These are phyloP conservation scores for Zygogramma bicolorata DNA, from an alignment of 2,888 invertebrate species.

Conservation along the genomic window DNA sequence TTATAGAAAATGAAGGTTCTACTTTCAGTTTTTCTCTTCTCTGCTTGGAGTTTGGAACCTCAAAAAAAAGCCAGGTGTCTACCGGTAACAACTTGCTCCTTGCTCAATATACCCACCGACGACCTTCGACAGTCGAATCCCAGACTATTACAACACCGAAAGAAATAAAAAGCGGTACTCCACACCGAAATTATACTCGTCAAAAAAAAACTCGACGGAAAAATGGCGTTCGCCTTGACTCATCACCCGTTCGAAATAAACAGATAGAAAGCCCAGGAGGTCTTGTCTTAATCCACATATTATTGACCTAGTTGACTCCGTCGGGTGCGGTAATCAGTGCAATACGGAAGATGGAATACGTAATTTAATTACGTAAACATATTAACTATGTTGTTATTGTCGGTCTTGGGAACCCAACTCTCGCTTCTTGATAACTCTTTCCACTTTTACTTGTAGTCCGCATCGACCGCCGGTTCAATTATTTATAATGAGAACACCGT, in stretches of 20 bases:
- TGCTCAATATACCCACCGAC: no score
- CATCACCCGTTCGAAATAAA: background rate
- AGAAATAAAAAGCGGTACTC: background rate
- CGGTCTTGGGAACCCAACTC: background rate
- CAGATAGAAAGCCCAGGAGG: background rate
- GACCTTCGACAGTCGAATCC: background rate
- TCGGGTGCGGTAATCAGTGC: background rate
- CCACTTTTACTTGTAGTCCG: background rate
- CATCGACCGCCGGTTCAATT: no score
- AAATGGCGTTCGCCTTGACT: background rate
- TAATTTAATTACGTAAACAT: conserved; percentile 12
- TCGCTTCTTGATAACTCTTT: conserved; percentile 6
- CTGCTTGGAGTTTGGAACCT: no score
- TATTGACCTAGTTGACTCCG: conserved; percentile 10
- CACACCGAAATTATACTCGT: background rate
- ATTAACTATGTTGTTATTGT: background rate
- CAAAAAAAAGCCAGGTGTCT: no score
- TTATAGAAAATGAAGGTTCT: no score
- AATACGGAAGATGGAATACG: conserved; percentile 9
- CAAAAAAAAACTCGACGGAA: background rate
- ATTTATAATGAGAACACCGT: no score
- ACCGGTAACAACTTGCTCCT: no score
- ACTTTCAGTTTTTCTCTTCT: no score
- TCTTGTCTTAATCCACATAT: conserved; percentile 2
- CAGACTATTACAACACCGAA: background rate